Base-by-base conservation (phyloP, 2,113 vertebrate genomes). In the Misgurnus mizolepis region DNA sequence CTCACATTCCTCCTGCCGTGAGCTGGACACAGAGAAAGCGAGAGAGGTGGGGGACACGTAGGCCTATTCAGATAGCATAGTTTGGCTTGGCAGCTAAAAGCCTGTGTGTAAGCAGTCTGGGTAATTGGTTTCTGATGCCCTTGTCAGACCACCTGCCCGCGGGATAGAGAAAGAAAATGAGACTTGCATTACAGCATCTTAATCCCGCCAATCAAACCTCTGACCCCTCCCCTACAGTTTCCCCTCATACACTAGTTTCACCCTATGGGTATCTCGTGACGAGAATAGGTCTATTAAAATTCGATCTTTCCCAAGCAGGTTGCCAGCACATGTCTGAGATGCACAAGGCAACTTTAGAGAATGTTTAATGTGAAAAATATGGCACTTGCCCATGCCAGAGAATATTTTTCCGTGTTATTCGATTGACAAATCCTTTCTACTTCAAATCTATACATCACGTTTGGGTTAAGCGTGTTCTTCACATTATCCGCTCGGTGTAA, bases 91-190 rank as follows among this genome's bases (percentile, higher is more conserved):
- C 94, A 88, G 80, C 17, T 60, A 85, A 89, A 90, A 88, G 85
- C 56, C 84, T 39, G 61, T 88, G 87, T 90, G 82, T 89, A 92
- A 93, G 88, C 89, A 89, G 87, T 91, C 74, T 64, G 79, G 80
- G 88, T 93, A 92, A 95, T 95, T 94, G 91, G 89, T 91, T 96
- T 93, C 93, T 95, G 92, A 92, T 94, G 91, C 92, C 85, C 90
- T 67, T 2, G 77, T 87, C 91, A 95, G 91, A 93, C 94, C 93
- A 92, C 92, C 90, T 94, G 92, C 87, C 88, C 81, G 83, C 82
- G 78, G 78, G 80, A 8, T 17, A 66, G 49, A 58, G 47, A 49
- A 72, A 50, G 39, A 41, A 53, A 55, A 61, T 66, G 34, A 45
- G 27, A 22, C 27, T 34, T 80, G 17, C 49, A 65, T 75, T 86